A percentile compares a stretch with the other conserved stretches of the same genome.
Conservation (phyloP, 2,113 vertebrate species). For the Takifugu bimaculatus region DNA sequence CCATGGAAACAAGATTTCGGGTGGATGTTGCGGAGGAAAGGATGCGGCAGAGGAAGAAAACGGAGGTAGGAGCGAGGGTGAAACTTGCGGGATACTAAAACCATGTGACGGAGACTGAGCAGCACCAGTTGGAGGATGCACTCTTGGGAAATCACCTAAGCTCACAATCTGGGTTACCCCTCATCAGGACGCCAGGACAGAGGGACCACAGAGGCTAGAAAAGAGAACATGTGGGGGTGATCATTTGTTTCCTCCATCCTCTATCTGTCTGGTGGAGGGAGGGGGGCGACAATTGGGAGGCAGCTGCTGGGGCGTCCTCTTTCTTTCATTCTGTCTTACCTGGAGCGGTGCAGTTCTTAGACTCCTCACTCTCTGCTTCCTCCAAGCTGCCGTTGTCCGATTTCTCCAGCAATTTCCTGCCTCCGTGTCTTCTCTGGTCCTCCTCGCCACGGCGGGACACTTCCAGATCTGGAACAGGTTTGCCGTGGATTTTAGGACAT, state of each 20-base stretch:
- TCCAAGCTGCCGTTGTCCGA: constrained; percentile 64
- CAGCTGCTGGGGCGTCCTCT: constrained; percentile 34
- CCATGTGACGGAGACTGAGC: constrained; percentile 40
- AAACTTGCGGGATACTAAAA: constrained; percentile 41
- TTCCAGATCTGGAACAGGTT: constrained; percentile 65
- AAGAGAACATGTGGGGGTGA: constrained; percentile 7
- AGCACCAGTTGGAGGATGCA: constrained; percentile 19
- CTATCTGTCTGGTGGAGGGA: constrained; percentile 3
- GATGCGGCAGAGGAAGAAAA: constrained; percentile 1
- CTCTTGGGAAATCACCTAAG: constrained; percentile 53
- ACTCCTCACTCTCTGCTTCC: constrained; percentile 53
- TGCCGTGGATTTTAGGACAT: background rate
- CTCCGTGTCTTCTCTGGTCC: constrained; percentile 66
- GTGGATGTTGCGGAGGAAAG: constrained; percentile 4
- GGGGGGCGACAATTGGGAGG: background rate
- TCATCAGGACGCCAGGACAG: constrained; percentile 17
- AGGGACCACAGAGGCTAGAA: constrained; percentile 1
- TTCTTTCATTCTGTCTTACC: constrained; percentile 70
- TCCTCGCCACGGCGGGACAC: constrained; percentile 64
- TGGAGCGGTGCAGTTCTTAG: constrained; percentile 87
- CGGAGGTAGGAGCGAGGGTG: constrained; percentile 9
- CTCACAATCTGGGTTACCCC: constrained; percentile 52
- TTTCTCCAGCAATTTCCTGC: constrained; percentile 80
- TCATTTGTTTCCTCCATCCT: constrained; percentile 31
- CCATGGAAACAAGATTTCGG: background rate